These are phyloP conservation scores for Chaetogeoica ovagalla DNA, from an alignment of 2,888 invertebrate species.

Conservation along the genomic window DNA sequence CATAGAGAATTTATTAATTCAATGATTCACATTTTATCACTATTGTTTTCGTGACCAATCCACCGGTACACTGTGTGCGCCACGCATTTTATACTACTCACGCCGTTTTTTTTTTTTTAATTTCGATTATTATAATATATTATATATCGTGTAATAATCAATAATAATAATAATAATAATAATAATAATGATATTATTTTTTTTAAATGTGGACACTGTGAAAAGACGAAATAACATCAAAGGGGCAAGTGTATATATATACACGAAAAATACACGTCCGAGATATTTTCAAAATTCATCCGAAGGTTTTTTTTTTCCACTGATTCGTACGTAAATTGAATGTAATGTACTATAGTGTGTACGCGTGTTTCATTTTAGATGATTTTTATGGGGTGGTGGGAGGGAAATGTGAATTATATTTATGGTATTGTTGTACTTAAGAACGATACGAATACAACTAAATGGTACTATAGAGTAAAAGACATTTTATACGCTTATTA, in stretches of 20 bases:
- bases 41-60: constrained; percentile 46
- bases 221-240: not conserved
- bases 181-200: not conserved
- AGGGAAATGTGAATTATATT: not conserved
- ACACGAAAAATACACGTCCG: not conserved
- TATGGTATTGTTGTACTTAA: not conserved
- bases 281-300: no score
- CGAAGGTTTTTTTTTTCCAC: no score
- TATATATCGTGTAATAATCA: not conserved
- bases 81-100: constrained; percentile 33
- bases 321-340: no score
- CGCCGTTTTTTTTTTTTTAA: constrained; percentile 37
- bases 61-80: not conserved
- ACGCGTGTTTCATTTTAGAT: not conserved
- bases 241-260: not conserved
- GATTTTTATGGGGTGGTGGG: no score
- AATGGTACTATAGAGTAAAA: no score
- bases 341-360: not conserved
- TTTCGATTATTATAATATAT: constrained; percentile 41
- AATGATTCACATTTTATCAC: constrained; percentile 48
- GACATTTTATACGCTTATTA: no score
- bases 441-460: no score
- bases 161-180: no score
- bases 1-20: constrained; percentile 33
- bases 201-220: constrained; percentile 34